phyloP scores from a whole-genome alignment of 1,140 invertebrate genomes.

The Ceratina calcarata region DNA sequence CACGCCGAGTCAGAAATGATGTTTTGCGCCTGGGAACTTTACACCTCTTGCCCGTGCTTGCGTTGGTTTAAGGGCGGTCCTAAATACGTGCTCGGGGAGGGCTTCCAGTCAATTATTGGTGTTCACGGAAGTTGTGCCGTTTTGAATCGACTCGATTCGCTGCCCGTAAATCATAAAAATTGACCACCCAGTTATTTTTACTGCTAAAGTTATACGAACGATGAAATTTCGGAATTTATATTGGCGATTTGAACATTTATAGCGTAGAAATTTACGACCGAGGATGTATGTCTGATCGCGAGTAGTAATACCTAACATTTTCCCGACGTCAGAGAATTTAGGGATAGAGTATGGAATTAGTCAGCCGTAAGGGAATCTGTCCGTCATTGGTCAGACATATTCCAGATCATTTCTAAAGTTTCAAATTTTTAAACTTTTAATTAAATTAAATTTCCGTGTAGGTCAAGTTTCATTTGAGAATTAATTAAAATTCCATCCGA shows the following conservation, averaged over 20 bases:
- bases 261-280: too few species aligned
- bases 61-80: too few species aligned
- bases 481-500: neutral
- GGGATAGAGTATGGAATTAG: conserved; percentile 7
- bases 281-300: too few species aligned
- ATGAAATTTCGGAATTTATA: too few species aligned
- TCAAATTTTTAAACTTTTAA: neutral
- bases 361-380: neutral
- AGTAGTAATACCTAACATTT: neutral
- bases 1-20: conserved; percentile 45
- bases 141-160: neutral
- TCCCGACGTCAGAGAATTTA: neutral
- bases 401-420: too few species aligned
- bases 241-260: too few species aligned
- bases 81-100: neutral
- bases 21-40: conserved; percentile 1
- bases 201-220: too few species aligned
- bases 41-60: neutral
- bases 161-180: too few species aligned
- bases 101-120: neutral
- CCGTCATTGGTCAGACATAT: neutral
- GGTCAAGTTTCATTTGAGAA: too few species aligned
- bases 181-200: too few species aligned
- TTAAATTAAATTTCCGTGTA: neutral
- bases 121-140: neutral